phyloP scores from a whole-genome alignment of 2,888 invertebrate genomes.

The Philaethria dido region DNA sequence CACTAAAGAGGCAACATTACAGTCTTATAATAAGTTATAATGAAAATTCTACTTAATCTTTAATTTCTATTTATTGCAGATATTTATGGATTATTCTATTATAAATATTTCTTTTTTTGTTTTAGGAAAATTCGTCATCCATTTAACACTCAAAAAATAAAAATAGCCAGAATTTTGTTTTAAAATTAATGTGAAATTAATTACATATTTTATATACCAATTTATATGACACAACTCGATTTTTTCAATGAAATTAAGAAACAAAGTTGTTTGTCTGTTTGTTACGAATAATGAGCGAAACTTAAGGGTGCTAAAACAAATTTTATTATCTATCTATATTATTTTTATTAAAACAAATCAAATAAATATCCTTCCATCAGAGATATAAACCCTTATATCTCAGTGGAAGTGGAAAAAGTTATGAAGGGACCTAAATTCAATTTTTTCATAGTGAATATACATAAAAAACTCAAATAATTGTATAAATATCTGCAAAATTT shows the following conservation, averaged over 20 bases:
- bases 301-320: not conserved
- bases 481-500: conserved; percentile 16
- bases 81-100: not conserved
- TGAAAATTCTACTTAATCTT: conserved; percentile 7
- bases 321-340: not conserved
- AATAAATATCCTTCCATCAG: not conserved
- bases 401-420: not conserved
- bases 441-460: not conserved
- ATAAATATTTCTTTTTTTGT: not conserved
- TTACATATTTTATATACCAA: not conserved
- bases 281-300: not conserved
- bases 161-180: not conserved
- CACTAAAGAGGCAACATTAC: conserved; percentile 55
- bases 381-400: conserved; percentile 4
- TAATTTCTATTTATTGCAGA: conserved; percentile 2
- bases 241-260: not conserved
- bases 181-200: not conserved
- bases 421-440: not conserved
- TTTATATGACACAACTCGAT: not conserved
- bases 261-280: not conserved
- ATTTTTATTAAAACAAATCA: not conserved
- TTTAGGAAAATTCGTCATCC: too few relatives aligned
- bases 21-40: conserved; percentile 48
- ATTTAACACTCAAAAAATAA: not conserved
- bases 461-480: not conserved